Evolutionary conservation across 2,888 invertebrate species (phyloP), one percentile per base, ranked within the genome.

Genomic region (Andrena flavipes): DNA sequence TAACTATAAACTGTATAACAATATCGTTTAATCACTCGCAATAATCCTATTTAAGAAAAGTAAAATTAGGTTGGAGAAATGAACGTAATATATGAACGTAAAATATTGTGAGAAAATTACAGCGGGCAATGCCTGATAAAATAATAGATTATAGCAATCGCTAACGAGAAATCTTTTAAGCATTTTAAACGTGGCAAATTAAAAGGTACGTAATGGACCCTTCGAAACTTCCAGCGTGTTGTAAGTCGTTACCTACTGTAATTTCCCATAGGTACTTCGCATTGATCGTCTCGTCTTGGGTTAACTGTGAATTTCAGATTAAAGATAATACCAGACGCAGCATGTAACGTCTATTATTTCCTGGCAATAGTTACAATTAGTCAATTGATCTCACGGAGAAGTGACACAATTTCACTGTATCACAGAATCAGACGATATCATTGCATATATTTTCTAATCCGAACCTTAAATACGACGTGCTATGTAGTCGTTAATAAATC

Each of bases 211-310:
- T 42, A 42, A 54, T 35, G 10, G 35, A 35, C 13, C 4, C 20
- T 42, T 20, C 5, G 29, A 56, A 2, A 3, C 20, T 54, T 29
- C 6, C 20, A 4, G 42, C 29, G n/a, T 20, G 35, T 29, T 29
- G 29, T 5, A 7, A n/a, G 23, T 67, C 23, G 23, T 23, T 30
- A 29, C 29, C 29, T 29, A 10, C 16, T 7, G 48, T 3, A 30
- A 35, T 68, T 35, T 56, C 54, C 23, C 68, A 23, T 33, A n/a
- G n/a, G n/a, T n/a, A 35, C n/a, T 56, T n/a, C 29, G 7, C 48
- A 30, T 68, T 74, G 33, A 68, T 74, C 56, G 56, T 30, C 20
- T 16, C 13, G 13, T 74, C 59, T 68, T 1, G 23, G 10, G 13
- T n/a, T 4, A 8, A n/a, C 7, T 2, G 26, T 20, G 23, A 48